phyloP scores from a whole-genome alignment of 2,888 invertebrate genomes.

The Temnothorax rugatulus region DNA sequence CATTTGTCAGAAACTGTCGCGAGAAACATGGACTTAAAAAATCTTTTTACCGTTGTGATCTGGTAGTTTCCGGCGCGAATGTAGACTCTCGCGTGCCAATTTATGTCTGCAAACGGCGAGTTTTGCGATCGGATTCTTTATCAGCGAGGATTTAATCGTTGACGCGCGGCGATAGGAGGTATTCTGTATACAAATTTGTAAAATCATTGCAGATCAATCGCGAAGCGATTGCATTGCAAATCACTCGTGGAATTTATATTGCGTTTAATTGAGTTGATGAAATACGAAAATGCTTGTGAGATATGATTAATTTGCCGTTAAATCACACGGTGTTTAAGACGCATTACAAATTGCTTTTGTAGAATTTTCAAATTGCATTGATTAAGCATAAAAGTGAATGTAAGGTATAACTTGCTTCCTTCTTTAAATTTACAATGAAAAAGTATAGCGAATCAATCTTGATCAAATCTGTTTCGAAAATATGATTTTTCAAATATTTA shows the following conservation, averaged over 20 bases:
- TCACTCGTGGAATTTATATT: background rate
- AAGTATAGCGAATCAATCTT: background rate
- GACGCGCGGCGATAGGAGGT: background rate
- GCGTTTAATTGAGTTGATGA: background rate
- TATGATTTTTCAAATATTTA: background rate
- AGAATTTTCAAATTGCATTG: background rate
- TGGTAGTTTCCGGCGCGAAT: too few species aligned
- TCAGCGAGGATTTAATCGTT: background rate
- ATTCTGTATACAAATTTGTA: background rate
- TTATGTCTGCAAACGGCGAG: background rate
- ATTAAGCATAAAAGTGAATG: background rate
- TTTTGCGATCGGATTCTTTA: background rate
- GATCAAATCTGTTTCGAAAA: background rate
- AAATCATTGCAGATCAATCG: background rate
- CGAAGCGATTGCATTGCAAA: background rate
- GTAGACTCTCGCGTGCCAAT: background rate
- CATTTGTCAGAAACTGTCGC: background rate
- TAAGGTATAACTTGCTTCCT: background rate
- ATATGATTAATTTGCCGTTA: background rate
- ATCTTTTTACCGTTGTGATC: background rate
- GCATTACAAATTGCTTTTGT: background rate
- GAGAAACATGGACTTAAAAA: constrained; percentile 2
- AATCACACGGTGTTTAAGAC: background rate
- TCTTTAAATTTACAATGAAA: background rate
- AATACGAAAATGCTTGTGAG: background rate